Percentiles rank a stretch among this genome's conserved stretches.
Evolutionary conservation across 1,140 invertebrate species (phyloP).

Genomic region (Orussus abietinus): DNA sequence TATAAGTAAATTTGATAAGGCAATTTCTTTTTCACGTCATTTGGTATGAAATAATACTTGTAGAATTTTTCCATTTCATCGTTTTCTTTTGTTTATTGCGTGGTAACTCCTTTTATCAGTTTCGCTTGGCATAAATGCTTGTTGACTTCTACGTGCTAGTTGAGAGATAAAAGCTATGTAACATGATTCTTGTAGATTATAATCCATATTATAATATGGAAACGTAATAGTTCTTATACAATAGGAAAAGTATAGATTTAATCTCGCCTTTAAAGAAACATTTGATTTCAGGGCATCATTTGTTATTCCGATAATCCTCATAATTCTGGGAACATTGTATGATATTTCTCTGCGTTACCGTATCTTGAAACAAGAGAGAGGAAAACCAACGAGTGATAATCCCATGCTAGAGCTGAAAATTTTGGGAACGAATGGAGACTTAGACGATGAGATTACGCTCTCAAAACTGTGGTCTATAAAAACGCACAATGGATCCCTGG

Average conservation of each 20-base stretch:
- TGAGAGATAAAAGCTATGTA: too few species aligned
- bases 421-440: constrained; percentile 3
- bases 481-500: constrained; percentile 29
- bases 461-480: constrained; percentile 30
- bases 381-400: constrained; percentile 3
- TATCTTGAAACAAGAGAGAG: constrained; percentile 19
- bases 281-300: constrained; percentile 24
- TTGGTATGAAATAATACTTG: too few species aligned
- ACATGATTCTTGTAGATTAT: too few species aligned
- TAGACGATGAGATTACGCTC: constrained; percentile 23
- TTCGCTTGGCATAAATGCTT: too few species aligned
- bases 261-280: not conserved
- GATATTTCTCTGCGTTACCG: constrained; percentile 32
- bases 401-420: constrained; percentile 16
- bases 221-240: too few species aligned
- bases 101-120: too few species aligned
- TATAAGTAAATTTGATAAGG: too few species aligned
- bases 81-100: too few species aligned
- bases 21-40: too few species aligned
- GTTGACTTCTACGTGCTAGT: too few species aligned
- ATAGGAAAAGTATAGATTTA: not conserved
- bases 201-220: too few species aligned
- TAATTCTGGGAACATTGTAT: constrained; percentile 29
- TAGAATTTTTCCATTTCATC: too few species aligned
- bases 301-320: constrained; percentile 18